Percentiles rank a stretch among this genome's conserved stretches.
phyloP scores from a whole-genome alignment of 2,797 vertebrate species.

The Danio jaintianensis region DNA sequence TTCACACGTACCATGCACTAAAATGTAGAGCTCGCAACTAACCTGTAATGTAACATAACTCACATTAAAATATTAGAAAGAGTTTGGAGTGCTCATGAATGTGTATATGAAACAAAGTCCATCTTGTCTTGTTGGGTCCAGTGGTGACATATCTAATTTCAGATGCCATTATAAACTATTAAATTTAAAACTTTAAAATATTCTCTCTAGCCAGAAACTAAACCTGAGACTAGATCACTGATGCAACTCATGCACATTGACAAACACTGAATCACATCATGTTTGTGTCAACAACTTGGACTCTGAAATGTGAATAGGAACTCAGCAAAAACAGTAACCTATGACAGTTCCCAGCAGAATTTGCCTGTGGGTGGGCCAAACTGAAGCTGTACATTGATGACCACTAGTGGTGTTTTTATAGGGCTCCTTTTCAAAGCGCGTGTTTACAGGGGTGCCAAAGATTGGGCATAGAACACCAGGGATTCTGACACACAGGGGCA shows the following conservation, averaged over 20 bases:
- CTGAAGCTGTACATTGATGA: constrained; percentile 60
- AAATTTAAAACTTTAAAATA: no score
- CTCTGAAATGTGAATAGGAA: background rate
- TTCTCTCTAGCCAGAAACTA: background rate
- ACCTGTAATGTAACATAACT: constrained; percentile 64
- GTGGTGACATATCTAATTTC: background rate
- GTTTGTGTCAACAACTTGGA: constrained; percentile 20
- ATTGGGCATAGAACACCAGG: constrained; percentile 67
- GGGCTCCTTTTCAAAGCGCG: constrained; percentile 77
- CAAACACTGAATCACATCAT: background rate
- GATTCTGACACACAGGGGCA: constrained; percentile 50
- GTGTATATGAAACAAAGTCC: background rate
- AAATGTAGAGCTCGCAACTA: constrained; percentile 50
- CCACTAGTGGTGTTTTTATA: constrained; percentile 72
- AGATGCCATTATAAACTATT: background rate
- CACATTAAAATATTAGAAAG: constrained; percentile 56
- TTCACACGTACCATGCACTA: constrained; percentile 51
- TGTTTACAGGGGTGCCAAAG: constrained; percentile 75
- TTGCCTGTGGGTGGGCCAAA: constrained; percentile 75
- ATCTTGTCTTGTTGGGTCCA: background rate
- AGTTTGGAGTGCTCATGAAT: constrained; percentile 42
- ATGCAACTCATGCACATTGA: background rate
- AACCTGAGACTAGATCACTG: background rate
- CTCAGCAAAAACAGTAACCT: constrained; percentile 41
- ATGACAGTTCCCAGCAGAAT: constrained; percentile 23